Evolutionary conservation across 2,888 invertebrate species (phyloP).

Genomic region (Drosophila flavopinicola): DNA sequence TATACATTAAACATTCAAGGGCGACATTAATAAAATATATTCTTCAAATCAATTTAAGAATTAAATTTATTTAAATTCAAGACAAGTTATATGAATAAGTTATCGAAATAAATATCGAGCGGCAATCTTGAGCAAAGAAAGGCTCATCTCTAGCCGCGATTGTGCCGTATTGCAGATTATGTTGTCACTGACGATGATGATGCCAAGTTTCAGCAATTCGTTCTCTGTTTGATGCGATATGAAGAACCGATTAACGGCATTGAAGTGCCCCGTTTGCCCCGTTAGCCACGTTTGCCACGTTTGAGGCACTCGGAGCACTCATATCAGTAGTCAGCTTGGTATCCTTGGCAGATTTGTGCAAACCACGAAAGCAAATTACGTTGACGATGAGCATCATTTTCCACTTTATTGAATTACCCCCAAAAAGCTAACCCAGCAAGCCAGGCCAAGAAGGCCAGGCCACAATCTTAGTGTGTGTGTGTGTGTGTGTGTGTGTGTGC

Average conservation of each 20-base stretch:
- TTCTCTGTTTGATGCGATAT: conserved; percentile 69
- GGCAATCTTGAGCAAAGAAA: no score
- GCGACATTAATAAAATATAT: no score
- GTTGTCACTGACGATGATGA: conserved; percentile 44
- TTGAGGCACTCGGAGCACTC: conserved; percentile 7
- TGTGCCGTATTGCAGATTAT: conserved; percentile 29
- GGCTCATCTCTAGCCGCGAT: conserved; percentile 33
- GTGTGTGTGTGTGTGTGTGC: neutral
- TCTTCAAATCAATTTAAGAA: no score
- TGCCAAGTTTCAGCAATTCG: conserved; percentile 52
- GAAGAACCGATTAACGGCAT: conserved; percentile 78
- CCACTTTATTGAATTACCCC: conserved; percentile 78
- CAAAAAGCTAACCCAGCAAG: conserved; percentile 38
- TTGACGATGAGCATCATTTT: conserved; percentile 80
- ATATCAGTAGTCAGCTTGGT: conserved; percentile 39
- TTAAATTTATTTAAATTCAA: no score
- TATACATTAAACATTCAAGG: no score
- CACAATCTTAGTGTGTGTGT: conserved; percentile 49
- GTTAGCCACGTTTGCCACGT: no score
- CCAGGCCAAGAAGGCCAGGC: conserved; percentile 10
- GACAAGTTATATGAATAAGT: no score
- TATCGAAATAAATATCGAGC: no score
- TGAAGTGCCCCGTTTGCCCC: conserved; percentile 47
- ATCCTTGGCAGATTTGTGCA: conserved; percentile 58
- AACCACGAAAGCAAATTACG: conserved; percentile 81